phyloP scores from a whole-genome alignment of 2,113 vertebrate species.

The Pelobates fuscus region DNA sequence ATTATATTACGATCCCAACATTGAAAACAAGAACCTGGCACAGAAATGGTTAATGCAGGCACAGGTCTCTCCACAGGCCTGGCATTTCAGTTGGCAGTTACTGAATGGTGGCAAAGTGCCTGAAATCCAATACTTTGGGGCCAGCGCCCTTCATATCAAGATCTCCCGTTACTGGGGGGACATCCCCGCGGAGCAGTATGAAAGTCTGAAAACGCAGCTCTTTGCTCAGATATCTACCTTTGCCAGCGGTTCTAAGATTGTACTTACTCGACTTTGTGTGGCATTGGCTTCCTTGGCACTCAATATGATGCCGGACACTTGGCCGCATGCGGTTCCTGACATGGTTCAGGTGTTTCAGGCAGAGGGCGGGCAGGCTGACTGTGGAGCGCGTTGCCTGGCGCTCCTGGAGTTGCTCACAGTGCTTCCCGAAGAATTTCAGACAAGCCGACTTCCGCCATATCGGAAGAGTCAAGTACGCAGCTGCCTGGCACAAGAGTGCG shows the following conservation, averaged over 20 bases:
- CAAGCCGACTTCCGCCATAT: conserved; percentile 92
- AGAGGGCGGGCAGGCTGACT: conserved; percentile 88
- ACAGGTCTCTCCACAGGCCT: conserved; percentile 95
- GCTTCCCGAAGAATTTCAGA: conserved; percentile 97
- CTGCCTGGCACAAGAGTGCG: conserved; percentile 87
- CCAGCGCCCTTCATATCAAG: conserved; percentile 96
- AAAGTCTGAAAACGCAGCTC: conserved; percentile 93
- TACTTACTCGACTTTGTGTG: conserved; percentile 95
- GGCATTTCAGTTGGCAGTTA: conserved; percentile 97
- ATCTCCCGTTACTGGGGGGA: conserved; percentile 98
- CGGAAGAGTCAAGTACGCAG: conserved; percentile 92
- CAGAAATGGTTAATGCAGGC: conserved; percentile 99
- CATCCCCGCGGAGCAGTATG: conserved; percentile 95
- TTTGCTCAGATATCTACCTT: conserved; percentile 95
- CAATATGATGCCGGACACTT: conserved; percentile 96
- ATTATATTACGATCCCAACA: conserved; percentile 97
- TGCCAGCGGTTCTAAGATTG: conserved; percentile 94
- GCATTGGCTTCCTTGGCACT: conserved; percentile 93
- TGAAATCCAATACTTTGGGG: conserved; percentile 98
- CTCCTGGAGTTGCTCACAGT: conserved; percentile 95
- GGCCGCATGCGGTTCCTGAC: conserved; percentile 93
- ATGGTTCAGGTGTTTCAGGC: conserved; percentile 97
- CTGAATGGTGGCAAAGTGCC: conserved; percentile 95
- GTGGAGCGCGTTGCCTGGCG: conserved; percentile 90
- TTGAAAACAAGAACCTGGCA: conserved; percentile 98